Percentiles rank a stretch among this genome's conserved stretches.
phyloP scores from a whole-genome alignment of 2,888 invertebrate genomes.

The Cyclophora punctaria region DNA sequence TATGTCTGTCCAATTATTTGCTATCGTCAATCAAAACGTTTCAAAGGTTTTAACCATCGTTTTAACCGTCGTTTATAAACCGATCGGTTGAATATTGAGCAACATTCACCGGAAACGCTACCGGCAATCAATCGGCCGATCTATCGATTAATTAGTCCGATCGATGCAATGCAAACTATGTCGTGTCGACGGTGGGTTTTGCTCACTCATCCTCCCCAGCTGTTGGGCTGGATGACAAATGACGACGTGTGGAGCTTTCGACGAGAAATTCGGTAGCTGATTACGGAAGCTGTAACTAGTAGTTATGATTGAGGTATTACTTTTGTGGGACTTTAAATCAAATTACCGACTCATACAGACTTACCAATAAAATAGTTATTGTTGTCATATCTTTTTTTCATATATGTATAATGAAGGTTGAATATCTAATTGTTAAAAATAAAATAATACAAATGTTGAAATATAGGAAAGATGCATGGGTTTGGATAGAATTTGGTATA shows the following conservation, averaged over 20 bases:
- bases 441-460: too few species aligned
- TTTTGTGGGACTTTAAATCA: too few species aligned
- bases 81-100: conserved; percentile 58
- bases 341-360: too few species aligned
- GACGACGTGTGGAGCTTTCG: conserved; percentile 23
- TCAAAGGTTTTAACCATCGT: conserved; percentile 33
- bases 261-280: too few species aligned
- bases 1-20: conserved; percentile 43
- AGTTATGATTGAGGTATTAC: too few species aligned
- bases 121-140: conserved; percentile 65
- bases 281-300: too few species aligned
- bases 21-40: conserved; percentile 62
- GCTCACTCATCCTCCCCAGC: conserved; percentile 59
- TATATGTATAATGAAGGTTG: too few species aligned
- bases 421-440: too few species aligned
- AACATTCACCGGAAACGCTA: conserved; percentile 71
- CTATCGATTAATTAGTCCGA: conserved; percentile 71
- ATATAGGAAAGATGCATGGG: too few species aligned
- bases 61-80: conserved; percentile 36
- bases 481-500: too few species aligned
- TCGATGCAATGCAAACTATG: conserved; percentile 67
- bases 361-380: too few species aligned
- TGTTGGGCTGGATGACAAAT: conserved; percentile 54
- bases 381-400: too few species aligned
- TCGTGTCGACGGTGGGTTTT: conserved; percentile 51